Conservation (phyloP, 2,888 invertebrate species). For the Geophilus truncorum region DNA sequence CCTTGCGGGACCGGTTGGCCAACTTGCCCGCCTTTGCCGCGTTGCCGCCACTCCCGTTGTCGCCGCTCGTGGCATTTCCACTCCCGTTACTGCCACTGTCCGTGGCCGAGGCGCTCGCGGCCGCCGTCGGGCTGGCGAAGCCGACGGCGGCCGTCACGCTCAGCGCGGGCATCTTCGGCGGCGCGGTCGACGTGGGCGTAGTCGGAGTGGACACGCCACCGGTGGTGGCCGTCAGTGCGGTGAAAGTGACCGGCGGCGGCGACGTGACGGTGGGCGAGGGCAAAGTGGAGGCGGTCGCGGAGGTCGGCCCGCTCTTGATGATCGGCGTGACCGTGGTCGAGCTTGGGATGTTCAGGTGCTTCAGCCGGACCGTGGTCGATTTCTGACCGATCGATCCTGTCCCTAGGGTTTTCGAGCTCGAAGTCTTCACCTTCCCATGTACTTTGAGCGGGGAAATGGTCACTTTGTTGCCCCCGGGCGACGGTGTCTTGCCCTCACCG, state of each 20-base stretch:
- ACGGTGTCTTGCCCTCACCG: conserved; percentile 34
- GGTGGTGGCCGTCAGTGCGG: conserved; percentile 33
- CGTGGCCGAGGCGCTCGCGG: neutral
- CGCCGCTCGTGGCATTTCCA: neutral
- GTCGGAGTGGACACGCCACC: conserved; percentile 9
- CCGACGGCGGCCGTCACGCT: conserved; percentile 33
- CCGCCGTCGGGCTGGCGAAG: neutral
- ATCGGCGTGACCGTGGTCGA: conserved; percentile 37
- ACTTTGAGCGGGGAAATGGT: conserved; percentile 39
- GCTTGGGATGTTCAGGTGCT: conserved; percentile 39
- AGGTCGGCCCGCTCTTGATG: conserved; percentile 34
- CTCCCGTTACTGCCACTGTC: neutral
- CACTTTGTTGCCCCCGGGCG: conserved; percentile 37
- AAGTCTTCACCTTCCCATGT: conserved; percentile 38
- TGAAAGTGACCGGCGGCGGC: conserved; percentile 31
- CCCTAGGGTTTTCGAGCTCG: neutral
- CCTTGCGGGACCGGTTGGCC: conserved; percentile 40
- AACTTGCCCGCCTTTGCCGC: conserved; percentile 40
- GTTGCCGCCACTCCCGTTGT: conserved; percentile 39
- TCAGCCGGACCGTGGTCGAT: conserved; percentile 39
- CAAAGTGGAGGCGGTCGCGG: conserved; percentile 36
- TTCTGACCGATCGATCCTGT: conserved; percentile 33
- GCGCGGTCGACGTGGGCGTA: conserved; percentile 35
- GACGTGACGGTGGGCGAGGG: conserved; percentile 33
- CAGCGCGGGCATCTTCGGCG: conserved; percentile 37